Conservation (phyloP, 2,113 vertebrate species). For the Platycercus adscitus region DNA sequence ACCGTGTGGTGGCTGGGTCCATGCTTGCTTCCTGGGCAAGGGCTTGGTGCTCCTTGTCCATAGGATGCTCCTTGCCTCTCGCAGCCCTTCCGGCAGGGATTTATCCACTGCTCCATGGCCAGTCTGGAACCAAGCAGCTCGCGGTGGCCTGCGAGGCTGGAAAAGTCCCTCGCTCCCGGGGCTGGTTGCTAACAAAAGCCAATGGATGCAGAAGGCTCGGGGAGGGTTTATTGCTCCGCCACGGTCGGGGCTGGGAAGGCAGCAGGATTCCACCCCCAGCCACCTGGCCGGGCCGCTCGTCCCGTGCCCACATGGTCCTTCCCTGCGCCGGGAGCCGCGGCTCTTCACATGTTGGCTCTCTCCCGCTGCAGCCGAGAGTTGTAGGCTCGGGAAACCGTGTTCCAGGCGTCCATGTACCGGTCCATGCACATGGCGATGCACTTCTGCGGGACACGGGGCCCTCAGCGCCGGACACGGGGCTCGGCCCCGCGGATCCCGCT, state of each 20-base stretch:
- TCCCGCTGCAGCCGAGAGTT: conserved; percentile 93
- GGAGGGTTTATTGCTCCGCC: conserved; percentile 59
- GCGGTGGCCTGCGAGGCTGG: neutral
- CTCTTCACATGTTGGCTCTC: conserved; percentile 86
- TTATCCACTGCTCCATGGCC: neutral
- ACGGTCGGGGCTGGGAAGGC: neutral
- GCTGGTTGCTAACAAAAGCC: conserved; percentile 31
- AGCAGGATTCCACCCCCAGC: neutral
- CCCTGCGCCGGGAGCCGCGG: neutral
- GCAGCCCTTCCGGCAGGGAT: neutral
- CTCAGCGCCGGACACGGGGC: neutral
- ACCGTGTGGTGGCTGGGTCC: neutral
- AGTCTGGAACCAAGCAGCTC: neutral
- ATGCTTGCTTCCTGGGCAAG: neutral
- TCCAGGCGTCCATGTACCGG: conserved; percentile 98
- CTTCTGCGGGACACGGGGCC: conserved; percentile 77
- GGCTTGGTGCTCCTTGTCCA: neutral
- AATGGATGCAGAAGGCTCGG: conserved; percentile 23
- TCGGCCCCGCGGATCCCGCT: fast-evolving
- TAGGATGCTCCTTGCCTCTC: neutral
- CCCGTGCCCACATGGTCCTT: neutral
- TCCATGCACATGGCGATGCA: conserved; percentile 99
- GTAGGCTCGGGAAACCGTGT: conserved; percentile 93
- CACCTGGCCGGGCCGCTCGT: neutral
- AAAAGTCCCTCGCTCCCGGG: neutral